phyloP scores from a whole-genome alignment of 2,888 invertebrate species.

The Therioaphis trifolii region DNA sequence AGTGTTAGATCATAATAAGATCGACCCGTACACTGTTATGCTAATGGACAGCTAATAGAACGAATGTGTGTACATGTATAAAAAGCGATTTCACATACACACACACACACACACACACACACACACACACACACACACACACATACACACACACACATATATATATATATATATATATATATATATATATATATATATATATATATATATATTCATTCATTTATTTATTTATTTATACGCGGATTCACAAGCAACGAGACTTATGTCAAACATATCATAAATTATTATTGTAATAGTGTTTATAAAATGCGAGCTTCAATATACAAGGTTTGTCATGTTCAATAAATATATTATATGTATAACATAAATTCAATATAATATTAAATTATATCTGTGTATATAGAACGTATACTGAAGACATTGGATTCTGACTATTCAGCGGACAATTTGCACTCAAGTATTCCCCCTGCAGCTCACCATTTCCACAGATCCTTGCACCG shows the following conservation, averaged over 20 bases:
- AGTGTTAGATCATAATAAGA: constrained; percentile 46
- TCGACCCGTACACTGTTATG: constrained; percentile 26
- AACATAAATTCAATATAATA: too few relatives aligned
- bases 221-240: too few relatives aligned
- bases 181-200: constrained; percentile 13
- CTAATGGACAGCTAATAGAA: constrained; percentile 42
- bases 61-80: background rate
- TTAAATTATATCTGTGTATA: too few relatives aligned
- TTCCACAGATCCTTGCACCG: background rate
- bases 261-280: constrained; percentile 36
- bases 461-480: background rate
- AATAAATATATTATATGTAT: constrained; percentile 10
- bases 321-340: background rate
- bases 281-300: constrained; percentile 30
- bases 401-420: background rate
- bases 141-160: background rate
- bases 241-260: background rate
- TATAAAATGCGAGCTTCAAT: background rate
- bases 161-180: background rate
- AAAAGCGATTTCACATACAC: too few relatives aligned
- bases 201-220: background rate
- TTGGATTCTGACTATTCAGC: background rate
- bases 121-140: too few relatives aligned
- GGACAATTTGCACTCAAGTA: background rate
- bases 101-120: too few relatives aligned